Evolutionary conservation across 1,140 invertebrate genomes (phyloP).

Genomic region (Drosophila kurseongensis): DNA sequence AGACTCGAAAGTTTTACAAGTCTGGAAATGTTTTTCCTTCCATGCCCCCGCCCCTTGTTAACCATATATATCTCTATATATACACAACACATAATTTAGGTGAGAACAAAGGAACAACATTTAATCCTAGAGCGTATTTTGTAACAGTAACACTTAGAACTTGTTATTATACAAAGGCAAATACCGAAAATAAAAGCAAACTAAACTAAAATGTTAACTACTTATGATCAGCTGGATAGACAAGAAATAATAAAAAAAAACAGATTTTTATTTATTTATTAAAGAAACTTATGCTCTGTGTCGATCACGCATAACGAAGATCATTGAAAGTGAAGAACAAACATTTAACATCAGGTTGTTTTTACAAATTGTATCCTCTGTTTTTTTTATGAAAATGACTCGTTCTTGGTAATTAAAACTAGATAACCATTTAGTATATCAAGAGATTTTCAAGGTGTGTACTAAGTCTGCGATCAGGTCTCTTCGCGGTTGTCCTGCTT

Average conservation of each 20-base stretch:
- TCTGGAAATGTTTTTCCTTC: conserved; percentile 11
- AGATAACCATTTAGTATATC: not conserved
- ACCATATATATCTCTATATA: conserved; percentile 1
- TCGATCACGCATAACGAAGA: no score
- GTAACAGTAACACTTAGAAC: conserved; percentile 21
- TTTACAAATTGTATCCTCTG: no score
- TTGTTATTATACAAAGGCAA: conserved; percentile 27
- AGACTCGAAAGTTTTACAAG: conserved; percentile 1
- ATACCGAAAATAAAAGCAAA: conserved; percentile 34
- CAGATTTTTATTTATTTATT: no score
- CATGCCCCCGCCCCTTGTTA: conserved; percentile 3
- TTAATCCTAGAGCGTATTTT: conserved; percentile 16
- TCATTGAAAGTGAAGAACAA: no score
- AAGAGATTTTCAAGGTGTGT: not conserved
- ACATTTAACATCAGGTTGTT: no score
- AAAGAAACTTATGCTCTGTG: no score
- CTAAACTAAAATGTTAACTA: not conserved
- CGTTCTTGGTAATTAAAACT: no score
- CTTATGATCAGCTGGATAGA: no score
- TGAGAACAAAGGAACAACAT: conserved; percentile 1
- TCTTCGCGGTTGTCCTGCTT: not conserved
- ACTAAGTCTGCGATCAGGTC: not conserved
- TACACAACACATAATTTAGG: not conserved
- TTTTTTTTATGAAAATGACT: no score
- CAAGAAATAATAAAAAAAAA: no score